Evolutionary conservation across 2,113 vertebrate genomes (phyloP).

Genomic region (Pseudorhombus dupliciocellatus): DNA sequence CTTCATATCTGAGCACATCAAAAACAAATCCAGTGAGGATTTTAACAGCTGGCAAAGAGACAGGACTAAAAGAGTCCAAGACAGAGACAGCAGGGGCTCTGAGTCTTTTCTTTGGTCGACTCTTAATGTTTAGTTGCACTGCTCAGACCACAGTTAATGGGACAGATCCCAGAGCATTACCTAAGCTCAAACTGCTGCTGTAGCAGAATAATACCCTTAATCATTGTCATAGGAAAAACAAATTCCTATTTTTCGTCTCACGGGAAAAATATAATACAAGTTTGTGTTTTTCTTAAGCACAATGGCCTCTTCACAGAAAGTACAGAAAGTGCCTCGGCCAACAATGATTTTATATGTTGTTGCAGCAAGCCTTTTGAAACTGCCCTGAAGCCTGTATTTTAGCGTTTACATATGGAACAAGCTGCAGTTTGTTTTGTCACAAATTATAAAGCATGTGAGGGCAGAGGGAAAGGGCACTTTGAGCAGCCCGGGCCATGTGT

Average conservation of each 20-base stretch:
- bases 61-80: conserved; percentile 36
- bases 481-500: conserved; percentile 54
- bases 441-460: conserved; percentile 39
- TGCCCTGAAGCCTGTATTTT: background rate
- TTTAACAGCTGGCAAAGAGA: conserved; percentile 46
- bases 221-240: conserved; percentile 47
- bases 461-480: conserved; percentile 30
- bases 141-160: conserved; percentile 59
- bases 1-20: conserved; percentile 37
- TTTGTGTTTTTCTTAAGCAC: conserved; percentile 36
- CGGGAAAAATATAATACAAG: conserved; percentile 16
- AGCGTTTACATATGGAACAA: conserved; percentile 15
- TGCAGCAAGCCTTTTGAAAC: conserved; percentile 1
- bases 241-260: no score
- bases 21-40: conserved; percentile 39
- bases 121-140: conserved; percentile 54
- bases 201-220: conserved; percentile 52
- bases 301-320: conserved; percentile 34
- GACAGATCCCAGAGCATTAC: conserved; percentile 60
- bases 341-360: conserved; percentile 9
- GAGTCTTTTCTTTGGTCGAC: conserved; percentile 65
- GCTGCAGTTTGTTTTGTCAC: conserved; percentile 30
- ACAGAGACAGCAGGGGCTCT: conserved; percentile 43
- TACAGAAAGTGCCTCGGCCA: conserved; percentile 12
- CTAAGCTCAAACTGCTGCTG: conserved; percentile 59